A percentile compares a stretch with the other conserved stretches of the same genome.
These are phyloP conservation scores for Brachypterus glaber DNA, from an alignment of 2,888 invertebrate genomes.

Conservation along the genomic window DNA sequence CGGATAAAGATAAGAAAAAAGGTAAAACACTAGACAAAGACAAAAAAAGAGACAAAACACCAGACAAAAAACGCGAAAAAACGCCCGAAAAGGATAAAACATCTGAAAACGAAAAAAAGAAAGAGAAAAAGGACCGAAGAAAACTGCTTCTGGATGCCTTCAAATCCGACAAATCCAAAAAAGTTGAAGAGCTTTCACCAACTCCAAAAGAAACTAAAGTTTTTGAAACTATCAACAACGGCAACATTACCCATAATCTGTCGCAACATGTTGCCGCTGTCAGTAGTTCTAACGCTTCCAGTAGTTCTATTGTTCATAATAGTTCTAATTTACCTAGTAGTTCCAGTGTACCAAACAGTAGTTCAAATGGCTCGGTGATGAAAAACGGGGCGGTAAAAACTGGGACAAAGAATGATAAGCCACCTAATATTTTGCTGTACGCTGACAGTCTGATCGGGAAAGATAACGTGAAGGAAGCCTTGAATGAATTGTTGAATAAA, in stretches of 20 bases:
- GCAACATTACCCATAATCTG: too few relatives aligned
- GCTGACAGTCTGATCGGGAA: constrained; percentile 67
- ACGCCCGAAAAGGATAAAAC: constrained; percentile 11
- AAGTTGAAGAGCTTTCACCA: neutral
- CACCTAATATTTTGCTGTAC: constrained; percentile 72
- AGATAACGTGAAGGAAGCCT: constrained; percentile 62
- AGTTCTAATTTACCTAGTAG: too few relatives aligned
- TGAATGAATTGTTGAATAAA: constrained; percentile 58
- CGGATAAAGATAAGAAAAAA: constrained; percentile 6
- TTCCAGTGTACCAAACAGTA: constrained; percentile 5
- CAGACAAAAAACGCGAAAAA: constrained; percentile 12
- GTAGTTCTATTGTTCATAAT: too few relatives aligned
- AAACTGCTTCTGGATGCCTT: constrained; percentile 1
- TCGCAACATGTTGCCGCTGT: too few relatives aligned
- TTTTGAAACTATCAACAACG: neutral
- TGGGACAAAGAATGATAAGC: constrained; percentile 43
- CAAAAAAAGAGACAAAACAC: constrained; percentile 7
- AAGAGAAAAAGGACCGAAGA: neutral
- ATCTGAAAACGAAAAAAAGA: too few relatives aligned
- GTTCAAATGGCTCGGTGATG: constrained; percentile 8
- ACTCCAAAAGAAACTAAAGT: neutral
- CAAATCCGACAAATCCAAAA: neutral
- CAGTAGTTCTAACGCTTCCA: too few relatives aligned
- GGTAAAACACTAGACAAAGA: constrained; percentile 10
- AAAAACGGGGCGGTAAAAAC: constrained; percentile 11